Conservation (phyloP, 2,888 invertebrate species). For the Heteropelma amictum region DNA sequence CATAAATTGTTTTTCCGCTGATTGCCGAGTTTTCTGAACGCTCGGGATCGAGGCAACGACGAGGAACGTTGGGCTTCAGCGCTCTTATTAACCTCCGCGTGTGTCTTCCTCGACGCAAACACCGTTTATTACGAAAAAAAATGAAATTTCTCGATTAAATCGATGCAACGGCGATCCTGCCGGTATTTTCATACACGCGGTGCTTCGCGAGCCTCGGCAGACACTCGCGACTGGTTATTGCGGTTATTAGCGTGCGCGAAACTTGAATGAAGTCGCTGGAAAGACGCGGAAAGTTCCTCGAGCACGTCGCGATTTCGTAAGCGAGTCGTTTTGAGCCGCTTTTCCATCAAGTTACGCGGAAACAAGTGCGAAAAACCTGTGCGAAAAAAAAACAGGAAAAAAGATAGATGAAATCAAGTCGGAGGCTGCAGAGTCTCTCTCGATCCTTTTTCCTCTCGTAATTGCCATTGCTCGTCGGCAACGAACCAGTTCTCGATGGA, state of each 20-base stretch:
- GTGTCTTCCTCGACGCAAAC: neutral
- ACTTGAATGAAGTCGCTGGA: neutral
- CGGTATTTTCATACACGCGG: neutral
- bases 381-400: conserved; percentile 2
- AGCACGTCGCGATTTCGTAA: conserved; percentile 25
- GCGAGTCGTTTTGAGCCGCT: conserved; percentile 40
- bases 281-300: too few relatives aligned
- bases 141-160: conserved; percentile 23
- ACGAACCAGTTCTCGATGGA: conserved; percentile 59
- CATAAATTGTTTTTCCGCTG: neutral
- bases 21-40: neutral
- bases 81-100: neutral
- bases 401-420: conserved; percentile 13
- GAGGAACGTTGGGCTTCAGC: neutral
- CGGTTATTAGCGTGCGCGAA: conserved; percentile 39
- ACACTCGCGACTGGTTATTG: too few relatives aligned
- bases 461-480: conserved; percentile 52
- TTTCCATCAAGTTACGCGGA: conserved; percentile 24
- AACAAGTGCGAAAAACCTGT: conserved; percentile 49
- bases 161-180: conserved; percentile 38
- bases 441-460: conserved; percentile 42
- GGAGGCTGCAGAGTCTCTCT: conserved; percentile 34
- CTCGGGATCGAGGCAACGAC: neutral
- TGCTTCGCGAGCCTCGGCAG: too few relatives aligned
- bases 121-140: too few relatives aligned